Evolutionary conservation across 2,113 vertebrate species (phyloP), one percentile per base, ranked within the genome.

Genomic region (Coturnix japonica): DNA sequence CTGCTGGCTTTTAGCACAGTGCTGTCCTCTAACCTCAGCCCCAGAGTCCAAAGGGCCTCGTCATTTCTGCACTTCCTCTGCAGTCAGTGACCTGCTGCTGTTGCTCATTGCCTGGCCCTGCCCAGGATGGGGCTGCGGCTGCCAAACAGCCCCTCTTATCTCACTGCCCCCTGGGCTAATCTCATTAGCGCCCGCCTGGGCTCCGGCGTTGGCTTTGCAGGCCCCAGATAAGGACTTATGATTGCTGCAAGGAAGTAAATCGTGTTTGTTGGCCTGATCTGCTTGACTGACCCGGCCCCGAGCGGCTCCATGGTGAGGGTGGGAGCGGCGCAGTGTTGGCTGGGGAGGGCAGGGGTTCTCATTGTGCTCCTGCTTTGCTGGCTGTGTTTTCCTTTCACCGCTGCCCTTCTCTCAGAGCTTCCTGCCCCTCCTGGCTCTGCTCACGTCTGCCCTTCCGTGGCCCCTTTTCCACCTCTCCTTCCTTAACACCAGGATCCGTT

Each of bases 21-120:
- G 54, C 18, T 57, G 31, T 31, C 30, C 53, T 30, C 17, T 57
- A 37, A 0, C 13, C 17, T 66, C 0, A 0, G 11, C 30, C 31
- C 5, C 28, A 0, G 14, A 1, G 1, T 39, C 61, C 14, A 20
- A 7, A 74, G 23, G 37, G 41, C 44, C 21, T 0, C 0, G 1
- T 66, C 0, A 0, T 53, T 53, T 23, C 43, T 5, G 54, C 31
- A 19, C 18, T 35, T 53, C 33, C 54, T 46, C 1, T 5, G 64
- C 43, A 19, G 31, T 1, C 0, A n/a, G 4, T 30, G 54, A 26
- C 43, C 41, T 33, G 54, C 54, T 10, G 16, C 14, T 53, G 51
- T 15, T 53, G 51, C 15, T 53, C 14, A 15, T 7, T 53, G 51
- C 51, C 53, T 56, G 30, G 30, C 53, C 49, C 41, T 39, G 54